Percentiles rank a stretch among this genome's conserved stretches.
Evolutionary conservation across 2,888 invertebrate species (phyloP).

Genomic region (Phrixothrix hirtus): DNA sequence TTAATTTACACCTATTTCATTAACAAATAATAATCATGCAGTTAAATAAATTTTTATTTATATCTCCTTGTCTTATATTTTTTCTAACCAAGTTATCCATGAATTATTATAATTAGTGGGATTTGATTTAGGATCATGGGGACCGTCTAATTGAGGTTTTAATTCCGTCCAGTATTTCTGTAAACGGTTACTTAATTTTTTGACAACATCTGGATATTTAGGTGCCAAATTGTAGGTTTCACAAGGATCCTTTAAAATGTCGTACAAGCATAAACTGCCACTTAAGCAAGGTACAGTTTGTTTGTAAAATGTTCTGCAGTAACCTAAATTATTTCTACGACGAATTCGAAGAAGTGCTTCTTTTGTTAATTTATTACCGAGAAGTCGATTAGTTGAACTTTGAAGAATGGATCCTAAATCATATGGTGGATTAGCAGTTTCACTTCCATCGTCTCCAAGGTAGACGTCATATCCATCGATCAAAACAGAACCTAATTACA

Average conservation of each 20-base stretch:
- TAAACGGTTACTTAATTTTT: slow-evolving; percentile 35
- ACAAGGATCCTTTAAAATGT: too few species aligned
- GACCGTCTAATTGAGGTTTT: slow-evolving; percentile 37
- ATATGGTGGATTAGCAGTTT: slow-evolving; percentile 38
- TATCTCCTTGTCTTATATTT: too few species aligned
- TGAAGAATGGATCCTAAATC: slow-evolving; percentile 37
- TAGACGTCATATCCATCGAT: slow-evolving; percentile 39
- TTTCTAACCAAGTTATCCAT: slow-evolving; percentile 23
- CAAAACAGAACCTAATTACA: slow-evolving; percentile 34
- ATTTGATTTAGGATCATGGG: slow-evolving; percentile 10
- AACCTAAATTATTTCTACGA: too few species aligned
- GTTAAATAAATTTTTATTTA: too few species aligned
- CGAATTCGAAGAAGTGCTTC: slow-evolving; percentile 33
- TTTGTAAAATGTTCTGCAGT: not conserved
- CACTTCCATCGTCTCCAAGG: slow-evolving; percentile 43
- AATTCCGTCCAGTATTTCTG: slow-evolving; percentile 34
- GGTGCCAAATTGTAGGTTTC: slow-evolving; percentile 41
- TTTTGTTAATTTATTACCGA: slow-evolving; percentile 34
- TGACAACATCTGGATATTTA: slow-evolving; percentile 32
- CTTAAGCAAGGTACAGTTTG: slow-evolving; percentile 23
- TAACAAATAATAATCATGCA: too few species aligned
- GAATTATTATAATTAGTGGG: slow-evolving; percentile 15
- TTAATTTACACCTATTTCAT: too few species aligned
- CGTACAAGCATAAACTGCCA: slow-evolving; percentile 44
- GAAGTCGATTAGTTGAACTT: slow-evolving; percentile 43